Percentiles rank a stretch among this genome's conserved stretches.
Conservation (phyloP, 2,888 invertebrate species). For the Agrilus biguttatus region DNA sequence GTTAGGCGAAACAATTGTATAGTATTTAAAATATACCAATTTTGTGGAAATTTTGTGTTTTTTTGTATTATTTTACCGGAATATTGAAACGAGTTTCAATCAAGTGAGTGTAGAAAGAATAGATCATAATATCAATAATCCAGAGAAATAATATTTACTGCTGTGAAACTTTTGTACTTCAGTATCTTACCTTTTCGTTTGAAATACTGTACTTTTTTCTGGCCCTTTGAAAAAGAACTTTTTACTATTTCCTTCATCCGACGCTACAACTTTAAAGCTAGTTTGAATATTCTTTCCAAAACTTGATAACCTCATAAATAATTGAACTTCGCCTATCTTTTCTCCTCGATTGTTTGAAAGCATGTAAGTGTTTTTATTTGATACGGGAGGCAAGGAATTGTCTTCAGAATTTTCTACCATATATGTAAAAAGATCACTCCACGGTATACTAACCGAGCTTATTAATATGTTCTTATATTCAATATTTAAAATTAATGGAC, state of each 20-base stretch:
- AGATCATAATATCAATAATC: no score
- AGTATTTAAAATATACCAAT: no score
- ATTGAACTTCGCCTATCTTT: slow-evolving; percentile 32
- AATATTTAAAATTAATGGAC: slow-evolving; percentile 37
- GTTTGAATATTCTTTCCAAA: slow-evolving; percentile 35
- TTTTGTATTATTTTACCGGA: no score
- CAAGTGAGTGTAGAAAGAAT: no score
- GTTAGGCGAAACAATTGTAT: no score
- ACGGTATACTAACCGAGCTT: slow-evolving; percentile 32
- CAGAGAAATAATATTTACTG: no score
- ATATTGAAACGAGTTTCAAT: no score
- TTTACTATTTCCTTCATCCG: slow-evolving; percentile 8
- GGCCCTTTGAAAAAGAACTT: slow-evolving; percentile 20
- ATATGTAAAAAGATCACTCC: slow-evolving; percentile 35
- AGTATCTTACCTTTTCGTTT: slow-evolving; percentile 17
- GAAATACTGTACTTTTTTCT: slow-evolving; percentile 18
- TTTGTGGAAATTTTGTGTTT: no score
- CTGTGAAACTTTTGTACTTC: no score
- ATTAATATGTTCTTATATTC: slow-evolving; percentile 34
- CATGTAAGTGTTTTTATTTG: slow-evolving; percentile 27
- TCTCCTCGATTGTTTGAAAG: slow-evolving; percentile 26
- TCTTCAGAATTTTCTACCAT: slow-evolving; percentile 32
- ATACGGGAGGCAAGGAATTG: slow-evolving; percentile 21
- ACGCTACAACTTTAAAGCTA: slow-evolving; percentile 16
- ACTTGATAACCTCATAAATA: slow-evolving; percentile 36